Base-by-base conservation (phyloP, 2,888 invertebrate genomes). In the Rapana venosa region DNA sequence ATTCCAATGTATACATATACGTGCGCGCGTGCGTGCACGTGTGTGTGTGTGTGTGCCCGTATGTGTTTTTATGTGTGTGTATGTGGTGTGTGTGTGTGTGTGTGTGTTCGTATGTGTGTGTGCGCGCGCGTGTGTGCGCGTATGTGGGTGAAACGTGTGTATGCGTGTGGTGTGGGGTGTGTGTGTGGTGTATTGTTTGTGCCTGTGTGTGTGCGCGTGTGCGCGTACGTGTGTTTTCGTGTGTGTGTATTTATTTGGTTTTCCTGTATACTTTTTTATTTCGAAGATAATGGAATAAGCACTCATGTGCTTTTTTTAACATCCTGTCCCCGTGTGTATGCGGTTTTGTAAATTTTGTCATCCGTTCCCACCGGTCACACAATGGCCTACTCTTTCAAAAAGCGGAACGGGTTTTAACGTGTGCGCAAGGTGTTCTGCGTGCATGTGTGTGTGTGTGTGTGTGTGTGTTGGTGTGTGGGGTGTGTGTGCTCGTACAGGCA, bases 1-100 rank as follows among this genome's bases (percentile, higher is more conserved):
- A 6, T 32, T 5, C 6, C 6, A 17, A 35, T 87, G 77, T 87
- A 77, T 77, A 36, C 32, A 77, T 87, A 47, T 66, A 36, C 8
- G 77, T 47, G 88, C 11, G 79, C 11, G 77, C 5, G 70, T 36
- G 88, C 15, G 87, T 47, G 26, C 36, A 77, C 30, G 77, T 47
- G 77, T 56, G 77, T 77, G 87, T 56, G 66, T 87, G 87, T 87
- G 47, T 35, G 87, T 66, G 66, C 66, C 32, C 66, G 35, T 66
- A 79, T 79, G 79, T 88, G 88, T 77, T 22, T 47, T 77, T 47
- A 17, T 88, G 77, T 77, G 79, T 77, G 88, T 77, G 56, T 30
- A 66, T 47, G 47, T 77, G 88, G n/a, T 15, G 86, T 61, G 61
- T 86, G 61, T 86, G 32, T 66, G 87, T 79, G 77, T 87, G 87